phyloP scores from a whole-genome alignment of 2,797 vertebrate genomes.

The Hypotaenidia philippensis region DNA sequence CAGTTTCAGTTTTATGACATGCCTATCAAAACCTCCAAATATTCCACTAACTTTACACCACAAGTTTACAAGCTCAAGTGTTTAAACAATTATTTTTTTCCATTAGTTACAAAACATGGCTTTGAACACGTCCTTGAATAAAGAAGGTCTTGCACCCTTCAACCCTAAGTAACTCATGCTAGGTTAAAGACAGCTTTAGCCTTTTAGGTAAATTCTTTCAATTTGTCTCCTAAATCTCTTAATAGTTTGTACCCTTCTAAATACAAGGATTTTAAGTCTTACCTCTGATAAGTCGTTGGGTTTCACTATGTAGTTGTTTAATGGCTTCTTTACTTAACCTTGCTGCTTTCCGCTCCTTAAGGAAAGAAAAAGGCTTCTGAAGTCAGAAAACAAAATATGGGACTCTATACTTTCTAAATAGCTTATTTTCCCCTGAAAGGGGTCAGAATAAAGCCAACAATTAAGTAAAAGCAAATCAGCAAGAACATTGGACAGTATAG shows the following conservation, averaged over 20 bases:
- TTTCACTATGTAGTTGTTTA: constrained; percentile 94
- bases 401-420: not conserved
- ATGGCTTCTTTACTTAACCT: constrained; percentile 93
- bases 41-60: not conserved
- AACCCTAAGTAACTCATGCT: not conserved
- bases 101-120: not conserved
- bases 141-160: not conserved
- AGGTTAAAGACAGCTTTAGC: not conserved
- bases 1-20: not conserved
- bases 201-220: not conserved
- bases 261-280: constrained; percentile 9
- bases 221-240: not conserved
- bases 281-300: constrained; percentile 94
- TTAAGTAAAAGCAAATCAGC: not conserved
- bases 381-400: not conserved
- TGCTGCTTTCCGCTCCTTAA: constrained; percentile 93
- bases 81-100: not conserved
- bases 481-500: accelerated
- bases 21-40: not conserved
- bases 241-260: not conserved
- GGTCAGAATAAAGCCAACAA: not conserved
- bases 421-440: not conserved
- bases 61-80: not conserved
- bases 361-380: constrained; percentile 39
- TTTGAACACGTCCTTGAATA: not conserved